phyloP scores from a whole-genome alignment of 1,140 invertebrate species.

The Campoletis sonorensis region DNA sequence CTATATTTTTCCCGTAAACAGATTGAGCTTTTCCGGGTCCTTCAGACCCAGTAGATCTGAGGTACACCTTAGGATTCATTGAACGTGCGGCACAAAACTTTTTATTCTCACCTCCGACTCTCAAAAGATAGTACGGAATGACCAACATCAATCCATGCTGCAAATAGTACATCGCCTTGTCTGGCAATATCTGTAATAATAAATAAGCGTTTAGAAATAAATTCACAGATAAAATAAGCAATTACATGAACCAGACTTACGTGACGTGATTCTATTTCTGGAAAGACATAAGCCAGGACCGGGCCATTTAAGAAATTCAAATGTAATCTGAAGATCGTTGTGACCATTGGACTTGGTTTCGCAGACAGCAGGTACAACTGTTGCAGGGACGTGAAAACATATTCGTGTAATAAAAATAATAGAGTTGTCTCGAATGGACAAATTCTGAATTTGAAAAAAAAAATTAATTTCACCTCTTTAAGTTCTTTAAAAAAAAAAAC shows the following conservation, averaged over 20 bases:
- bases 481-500: too few species aligned
- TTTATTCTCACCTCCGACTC: conserved; percentile 85
- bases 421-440: too few species aligned
- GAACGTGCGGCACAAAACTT: conserved; percentile 17
- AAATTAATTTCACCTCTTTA: too few species aligned
- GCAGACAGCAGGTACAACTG: conserved; percentile 93
- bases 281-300: conserved; percentile 91
- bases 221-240: conserved; percentile 21
- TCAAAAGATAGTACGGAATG: conserved; percentile 93
- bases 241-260: conserved; percentile 78
- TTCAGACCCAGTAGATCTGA: too few species aligned
- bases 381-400: neutral
- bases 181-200: conserved; percentile 87
- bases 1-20: too few species aligned
- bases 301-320: conserved; percentile 95
- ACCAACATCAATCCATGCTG: conserved; percentile 95
- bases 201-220: neutral
- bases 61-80: too few species aligned
- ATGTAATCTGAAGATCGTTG: conserved; percentile 91
- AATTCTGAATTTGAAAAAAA: too few species aligned
- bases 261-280: conserved; percentile 92
- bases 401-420: neutral
- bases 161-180: conserved; percentile 93
- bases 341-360: conserved; percentile 87
- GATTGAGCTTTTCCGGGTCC: too few species aligned